phyloP scores from a whole-genome alignment of 2,888 invertebrate genomes.

The Caenorhabditis virilis region DNA sequence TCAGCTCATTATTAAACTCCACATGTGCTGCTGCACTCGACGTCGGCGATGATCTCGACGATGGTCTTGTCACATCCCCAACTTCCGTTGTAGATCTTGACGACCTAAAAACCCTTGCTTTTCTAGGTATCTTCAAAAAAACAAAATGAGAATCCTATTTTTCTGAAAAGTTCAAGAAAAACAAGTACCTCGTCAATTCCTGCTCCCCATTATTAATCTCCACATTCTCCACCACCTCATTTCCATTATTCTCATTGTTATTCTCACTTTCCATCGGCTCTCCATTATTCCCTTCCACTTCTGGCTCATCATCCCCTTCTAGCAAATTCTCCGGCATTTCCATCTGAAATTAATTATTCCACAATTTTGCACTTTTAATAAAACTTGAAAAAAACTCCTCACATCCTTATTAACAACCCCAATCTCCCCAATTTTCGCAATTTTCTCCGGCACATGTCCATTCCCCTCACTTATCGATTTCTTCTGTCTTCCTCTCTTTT shows the following conservation, averaged over 20 bases:
- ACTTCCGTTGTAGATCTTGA: not conserved
- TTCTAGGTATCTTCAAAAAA: no score
- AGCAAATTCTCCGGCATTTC: conserved; percentile 2
- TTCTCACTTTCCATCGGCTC: no score
- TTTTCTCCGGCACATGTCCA: conserved; percentile 19
- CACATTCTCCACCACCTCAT: not conserved
- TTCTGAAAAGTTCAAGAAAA: no score
- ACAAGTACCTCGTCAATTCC: not conserved
- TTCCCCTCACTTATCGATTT: conserved; percentile 2
- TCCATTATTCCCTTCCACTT: not conserved
- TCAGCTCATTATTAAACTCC: conserved; percentile 42
- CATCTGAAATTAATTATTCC: not conserved
- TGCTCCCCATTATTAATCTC: not conserved
- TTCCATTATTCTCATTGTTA: no score
- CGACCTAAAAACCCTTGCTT: no score
- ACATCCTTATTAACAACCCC: not conserved
- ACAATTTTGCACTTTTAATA: not conserved
- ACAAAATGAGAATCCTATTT: no score
- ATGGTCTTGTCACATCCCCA: not conserved
- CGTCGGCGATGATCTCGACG: conserved; percentile 1
- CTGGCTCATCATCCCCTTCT: conserved; percentile 11
- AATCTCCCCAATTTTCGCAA: conserved; percentile 18
- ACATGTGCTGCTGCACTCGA: conserved; percentile 1
- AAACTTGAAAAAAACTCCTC: not conserved
- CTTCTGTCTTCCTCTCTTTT: conserved; percentile 11